Conservation (phyloP, 2,113 vertebrate genomes). For the Zapus hudsonius region DNA sequence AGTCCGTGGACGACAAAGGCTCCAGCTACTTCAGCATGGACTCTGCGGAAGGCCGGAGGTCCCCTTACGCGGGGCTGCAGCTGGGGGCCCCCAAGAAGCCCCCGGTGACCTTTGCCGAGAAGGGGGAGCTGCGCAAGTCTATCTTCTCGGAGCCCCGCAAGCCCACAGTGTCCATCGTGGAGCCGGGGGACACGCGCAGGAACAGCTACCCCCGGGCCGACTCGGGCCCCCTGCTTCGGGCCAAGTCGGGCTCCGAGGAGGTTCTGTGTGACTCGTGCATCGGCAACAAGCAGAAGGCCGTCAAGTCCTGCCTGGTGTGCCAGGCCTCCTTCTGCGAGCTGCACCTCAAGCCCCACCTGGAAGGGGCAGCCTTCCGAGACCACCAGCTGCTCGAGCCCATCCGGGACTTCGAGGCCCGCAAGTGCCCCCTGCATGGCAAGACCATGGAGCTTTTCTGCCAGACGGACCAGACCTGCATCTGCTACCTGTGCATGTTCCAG, state of each 20-base stretch:
- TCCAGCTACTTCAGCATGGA: conserved; percentile 89
- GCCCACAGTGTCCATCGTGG: conserved; percentile 74
- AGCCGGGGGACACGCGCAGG: conserved; percentile 80
- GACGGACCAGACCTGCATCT: conserved; percentile 92
- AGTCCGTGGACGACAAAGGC: conserved; percentile 85
- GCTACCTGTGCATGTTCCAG: conserved; percentile 93
- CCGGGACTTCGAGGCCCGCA: conserved; percentile 90
- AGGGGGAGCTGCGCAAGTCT: conserved; percentile 84
- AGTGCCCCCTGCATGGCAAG: conserved; percentile 91
- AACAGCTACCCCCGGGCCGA: conserved; percentile 78
- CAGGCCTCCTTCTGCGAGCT: conserved; percentile 96
- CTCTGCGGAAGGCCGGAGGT: conserved; percentile 82
- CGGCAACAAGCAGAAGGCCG: conserved; percentile 92
- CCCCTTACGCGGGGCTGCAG: conserved; percentile 81
- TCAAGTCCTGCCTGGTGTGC: conserved; percentile 96
- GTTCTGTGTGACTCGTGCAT: conserved; percentile 96
- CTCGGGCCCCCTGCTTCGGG: conserved; percentile 57
- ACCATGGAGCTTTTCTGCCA: conserved; percentile 95
- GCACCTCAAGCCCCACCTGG: conserved; percentile 95
- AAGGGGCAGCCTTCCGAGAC: conserved; percentile 95
- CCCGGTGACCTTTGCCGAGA: conserved; percentile 83
- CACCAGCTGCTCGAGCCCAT: conserved; percentile 95
- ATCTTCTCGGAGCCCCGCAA: conserved; percentile 85
- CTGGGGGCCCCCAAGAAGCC: conserved; percentile 83
- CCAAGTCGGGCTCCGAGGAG: conserved; percentile 84